These are phyloP conservation scores for Hydropotes inermis DNA, from an alignment of 2,113 vertebrate genomes.

Conservation along the genomic window DNA sequence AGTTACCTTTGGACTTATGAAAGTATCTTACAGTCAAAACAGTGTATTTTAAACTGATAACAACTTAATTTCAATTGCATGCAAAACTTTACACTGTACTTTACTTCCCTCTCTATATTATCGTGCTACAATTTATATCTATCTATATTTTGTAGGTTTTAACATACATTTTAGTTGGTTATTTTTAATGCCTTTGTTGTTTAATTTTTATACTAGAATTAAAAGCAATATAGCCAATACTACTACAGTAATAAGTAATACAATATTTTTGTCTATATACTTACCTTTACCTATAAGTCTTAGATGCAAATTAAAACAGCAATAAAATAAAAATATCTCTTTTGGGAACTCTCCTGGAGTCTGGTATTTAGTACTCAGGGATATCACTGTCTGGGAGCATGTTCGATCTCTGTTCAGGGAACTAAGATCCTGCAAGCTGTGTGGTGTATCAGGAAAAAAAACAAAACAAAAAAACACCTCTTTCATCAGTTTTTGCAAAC, in stretches of 20 bases:
- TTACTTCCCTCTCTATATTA: neutral
- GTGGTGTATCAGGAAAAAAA: neutral
- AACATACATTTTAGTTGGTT: neutral
- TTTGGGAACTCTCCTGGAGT: neutral
- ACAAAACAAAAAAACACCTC: neutral
- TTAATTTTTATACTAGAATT: neutral
- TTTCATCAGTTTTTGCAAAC: neutral
- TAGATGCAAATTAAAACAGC: neutral
- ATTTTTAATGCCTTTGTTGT: neutral
- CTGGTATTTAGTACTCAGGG: neutral
- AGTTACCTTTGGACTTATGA: neutral
- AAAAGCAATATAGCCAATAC: neutral
- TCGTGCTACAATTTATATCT: neutral
- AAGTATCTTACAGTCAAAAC: neutral
- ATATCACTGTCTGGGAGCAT: neutral
- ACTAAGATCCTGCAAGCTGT: neutral
- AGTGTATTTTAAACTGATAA: neutral
- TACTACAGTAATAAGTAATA: neutral
- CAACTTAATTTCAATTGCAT: neutral
- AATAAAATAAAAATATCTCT: neutral
- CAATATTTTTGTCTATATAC: neutral
- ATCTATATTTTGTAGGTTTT: neutral
- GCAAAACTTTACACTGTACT: neutral
- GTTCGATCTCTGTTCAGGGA: neutral
- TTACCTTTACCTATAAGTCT: neutral